These are phyloP conservation scores for Spilarctia lutea DNA, from an alignment of 2,888 invertebrate genomes.

Conservation along the genomic window DNA sequence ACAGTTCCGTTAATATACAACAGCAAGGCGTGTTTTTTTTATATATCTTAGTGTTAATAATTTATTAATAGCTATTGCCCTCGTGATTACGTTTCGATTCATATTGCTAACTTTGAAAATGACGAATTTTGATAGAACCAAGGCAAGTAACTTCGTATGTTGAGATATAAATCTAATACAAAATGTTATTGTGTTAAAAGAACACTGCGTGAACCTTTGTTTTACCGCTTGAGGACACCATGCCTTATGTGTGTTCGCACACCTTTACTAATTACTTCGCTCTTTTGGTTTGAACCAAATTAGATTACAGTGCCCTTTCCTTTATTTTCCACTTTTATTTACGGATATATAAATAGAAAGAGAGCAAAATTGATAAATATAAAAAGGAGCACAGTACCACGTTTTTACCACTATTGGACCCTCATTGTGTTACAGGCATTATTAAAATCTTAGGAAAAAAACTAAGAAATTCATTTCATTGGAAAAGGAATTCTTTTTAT, in stretches of 20 bases:
- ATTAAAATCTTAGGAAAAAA: not conserved
- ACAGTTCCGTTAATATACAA: conserved; percentile 9
- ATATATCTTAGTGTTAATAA: not conserved
- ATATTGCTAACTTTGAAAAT: too few species aligned
- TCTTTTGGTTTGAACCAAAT: conserved; percentile 66
- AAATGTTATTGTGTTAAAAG: not conserved
- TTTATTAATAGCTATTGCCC: too few species aligned
- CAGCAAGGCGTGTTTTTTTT: not conserved
- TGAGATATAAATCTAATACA: not conserved
- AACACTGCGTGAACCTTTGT: conserved; percentile 14
- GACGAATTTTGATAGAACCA: too few species aligned
- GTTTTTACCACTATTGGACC: not conserved
- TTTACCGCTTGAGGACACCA: conserved; percentile 37
- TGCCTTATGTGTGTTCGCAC: conserved; percentile 39
- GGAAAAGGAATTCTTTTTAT: not conserved
- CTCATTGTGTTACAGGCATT: not conserved
- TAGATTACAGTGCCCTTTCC: conserved; percentile 79
- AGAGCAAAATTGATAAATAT: not conserved
- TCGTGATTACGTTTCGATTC: too few species aligned
- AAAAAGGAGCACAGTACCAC: not conserved
- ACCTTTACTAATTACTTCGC: conserved; percentile 74
- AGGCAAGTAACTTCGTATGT: not conserved
- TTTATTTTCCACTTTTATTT: not conserved
- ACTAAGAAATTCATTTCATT: not conserved
- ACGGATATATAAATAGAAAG: not conserved